Evolutionary conservation across 2,888 invertebrate species (phyloP), one percentile per base, ranked within the genome.

Genomic region (Heliconius cydno): DNA sequence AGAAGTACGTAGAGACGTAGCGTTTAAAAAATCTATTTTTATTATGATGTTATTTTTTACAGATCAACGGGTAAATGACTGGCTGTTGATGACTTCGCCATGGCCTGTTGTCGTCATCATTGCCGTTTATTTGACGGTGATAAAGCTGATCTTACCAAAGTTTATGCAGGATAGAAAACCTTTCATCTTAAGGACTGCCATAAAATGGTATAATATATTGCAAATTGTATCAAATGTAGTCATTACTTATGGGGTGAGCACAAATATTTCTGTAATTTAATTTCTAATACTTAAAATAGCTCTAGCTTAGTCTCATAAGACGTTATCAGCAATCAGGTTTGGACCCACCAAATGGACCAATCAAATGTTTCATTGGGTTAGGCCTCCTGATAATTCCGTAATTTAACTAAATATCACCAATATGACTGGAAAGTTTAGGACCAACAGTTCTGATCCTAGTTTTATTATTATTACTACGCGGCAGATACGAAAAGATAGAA

Each of bases 171-270:
- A 96, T 84, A 95, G 97, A 77, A 94, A 95, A 82, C 96, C 98
- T 0, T 97, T 96, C 87, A 91, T 96, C 19, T 90, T 98, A 52
- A 96, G 96, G 83, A 93, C 89, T 3, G 88, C 97, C 57, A 96
- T 98, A 83, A 95, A 96, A 80, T 93, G 96, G 85, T 98, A 98
- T 92, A 98, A 98, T 89, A 91, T 97, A n/a, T 88, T 96, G 74
- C 98, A 98, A 96, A 97, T 98, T 22, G 81, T 96, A 4, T 95
- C 97, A 46, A 97, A 97, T 84, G 92, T 95, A n/a, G 91, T 95
- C 81, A 94, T 97, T 66, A 96, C 97, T 86, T 96, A 96, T 89
- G 97, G 96, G 94, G 98, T 98, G 89, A 95, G 96, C 93, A 3
- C 10, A 46, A 30, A 34, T 38, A 30, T 70, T 41, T 38, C 1